Percentiles rank a stretch among this genome's conserved stretches.
Conservation (phyloP, 2,888 invertebrate genomes). For the Diploptera punctata region DNA sequence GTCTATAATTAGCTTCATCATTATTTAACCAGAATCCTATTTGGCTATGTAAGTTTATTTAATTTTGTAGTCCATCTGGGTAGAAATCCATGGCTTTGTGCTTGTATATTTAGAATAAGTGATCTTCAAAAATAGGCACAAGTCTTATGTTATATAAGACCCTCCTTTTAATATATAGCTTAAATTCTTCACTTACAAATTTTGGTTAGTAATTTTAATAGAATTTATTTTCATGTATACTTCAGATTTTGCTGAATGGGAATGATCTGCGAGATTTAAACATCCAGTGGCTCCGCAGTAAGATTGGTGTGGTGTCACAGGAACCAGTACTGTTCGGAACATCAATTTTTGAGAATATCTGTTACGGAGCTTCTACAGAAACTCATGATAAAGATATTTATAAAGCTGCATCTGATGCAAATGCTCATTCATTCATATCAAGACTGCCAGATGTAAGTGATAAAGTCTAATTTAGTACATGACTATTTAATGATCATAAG, state of each 20-base stretch:
- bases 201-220: not conserved
- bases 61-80: too few species aligned
- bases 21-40: too few species aligned
- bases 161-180: not conserved
- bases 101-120: too few species aligned
- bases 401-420: constrained; percentile 55
- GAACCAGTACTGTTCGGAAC: constrained; percentile 65
- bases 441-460: constrained; percentile 51
- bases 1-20: too few species aligned
- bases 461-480: too few species aligned
- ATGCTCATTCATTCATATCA: constrained; percentile 59
- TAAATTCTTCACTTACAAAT: not conserved
- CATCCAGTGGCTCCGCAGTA: constrained; percentile 56
- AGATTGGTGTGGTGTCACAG: constrained; percentile 62
- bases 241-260: constrained; percentile 48
- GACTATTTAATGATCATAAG: too few species aligned
- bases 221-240: not conserved
- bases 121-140: too few species aligned
- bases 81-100: too few species aligned
- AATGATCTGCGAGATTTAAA: constrained; percentile 55
- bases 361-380: constrained; percentile 59
- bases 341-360: constrained; percentile 64
- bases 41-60: too few species aligned
- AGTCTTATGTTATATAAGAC: not conserved
- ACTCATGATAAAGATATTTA: constrained; percentile 51